phyloP scores from a whole-genome alignment of 2,113 vertebrate species.

The Hiodon alosoides region DNA sequence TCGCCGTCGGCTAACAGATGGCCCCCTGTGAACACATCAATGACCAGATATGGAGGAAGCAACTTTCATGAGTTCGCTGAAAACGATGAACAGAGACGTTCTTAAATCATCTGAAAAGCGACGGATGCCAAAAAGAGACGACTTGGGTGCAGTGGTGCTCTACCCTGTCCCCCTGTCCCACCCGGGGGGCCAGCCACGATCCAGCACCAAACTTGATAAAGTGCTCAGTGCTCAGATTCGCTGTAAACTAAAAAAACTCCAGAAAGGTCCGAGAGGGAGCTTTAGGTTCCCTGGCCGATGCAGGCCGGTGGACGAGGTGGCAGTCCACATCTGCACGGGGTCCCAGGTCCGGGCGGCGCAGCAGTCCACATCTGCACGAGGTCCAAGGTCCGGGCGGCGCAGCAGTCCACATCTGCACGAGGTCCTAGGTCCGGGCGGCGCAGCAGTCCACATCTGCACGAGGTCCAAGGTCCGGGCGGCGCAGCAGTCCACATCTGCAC shows the following conservation, averaged over 20 bases:
- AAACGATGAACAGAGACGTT: slow-evolving; percentile 7
- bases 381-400: neutral
- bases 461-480: no score
- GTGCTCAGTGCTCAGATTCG: neutral
- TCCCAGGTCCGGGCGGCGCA: neutral
- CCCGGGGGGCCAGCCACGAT: neutral
- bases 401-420: neutral
- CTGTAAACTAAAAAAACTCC: neutral
- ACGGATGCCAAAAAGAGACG: neutral
- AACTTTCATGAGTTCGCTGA: slow-evolving; percentile 7
- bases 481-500: no score
- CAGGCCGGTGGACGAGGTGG: neutral
- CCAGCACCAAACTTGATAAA: neutral
- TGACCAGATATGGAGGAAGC: slow-evolving; percentile 15
- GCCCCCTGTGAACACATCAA: slow-evolving; percentile 18
- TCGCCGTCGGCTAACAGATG: slow-evolving; percentile 21
- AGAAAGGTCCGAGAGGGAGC: neutral
- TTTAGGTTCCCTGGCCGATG: neutral
- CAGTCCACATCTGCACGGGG: no score
- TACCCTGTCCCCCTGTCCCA: neutral
- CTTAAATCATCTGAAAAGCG: neutral
- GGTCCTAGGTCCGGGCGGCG: no score
- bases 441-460: neutral
- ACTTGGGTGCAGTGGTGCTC: neutral
- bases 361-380: neutral